Base-by-base conservation (phyloP, 2,113 vertebrate species). In the Bufo gargarizans region DNA sequence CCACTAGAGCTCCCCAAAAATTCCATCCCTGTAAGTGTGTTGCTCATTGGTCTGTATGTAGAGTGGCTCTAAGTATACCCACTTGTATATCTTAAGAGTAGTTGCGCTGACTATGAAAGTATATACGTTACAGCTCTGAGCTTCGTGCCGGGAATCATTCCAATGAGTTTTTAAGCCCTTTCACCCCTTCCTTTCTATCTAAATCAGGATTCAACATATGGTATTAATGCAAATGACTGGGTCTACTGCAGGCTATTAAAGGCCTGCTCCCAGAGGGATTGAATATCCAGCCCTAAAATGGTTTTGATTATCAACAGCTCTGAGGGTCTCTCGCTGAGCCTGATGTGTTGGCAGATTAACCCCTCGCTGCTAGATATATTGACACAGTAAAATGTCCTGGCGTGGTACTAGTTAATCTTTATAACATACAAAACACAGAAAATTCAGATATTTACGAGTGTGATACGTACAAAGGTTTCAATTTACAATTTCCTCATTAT, bases 291-390 rank as follows among this genome's bases (percentile, higher is more conserved):
- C 85, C 81, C 77, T 58, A 49, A 89, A 86, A 85, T 1, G 22
- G 89, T 87, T 81, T 88, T 77, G 82, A 63, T 67, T 84, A 59
- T 53, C 4, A 33, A 58, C 49, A 55, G 89, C 14, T 56, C 56
- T 14, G 58, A 78, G 77, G 74, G n/a, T 6, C 49, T 83, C 59
- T 61, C 69, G 67, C 89, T 76, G 61, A 77, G 88, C 86, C 50
- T 49, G 71, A 86, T 80, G n/a, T 16, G 55, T 87, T 88, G 67
- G 80, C 59, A 88, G 84, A 86, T 88, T 43, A 78, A 82, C 87
- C 67, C 87, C 59, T 84, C 67, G 49, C 59, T 84, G 59, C 49
- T 77, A 78, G 67, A 89, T 84, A 59, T 47, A 61, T 47, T 67
- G 33, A 61, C 53, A 61, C 55, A 84, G 50, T 84, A 71, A 84